Conservation (phyloP, 2,797 vertebrate species). For the Chelon labrosus region DNA sequence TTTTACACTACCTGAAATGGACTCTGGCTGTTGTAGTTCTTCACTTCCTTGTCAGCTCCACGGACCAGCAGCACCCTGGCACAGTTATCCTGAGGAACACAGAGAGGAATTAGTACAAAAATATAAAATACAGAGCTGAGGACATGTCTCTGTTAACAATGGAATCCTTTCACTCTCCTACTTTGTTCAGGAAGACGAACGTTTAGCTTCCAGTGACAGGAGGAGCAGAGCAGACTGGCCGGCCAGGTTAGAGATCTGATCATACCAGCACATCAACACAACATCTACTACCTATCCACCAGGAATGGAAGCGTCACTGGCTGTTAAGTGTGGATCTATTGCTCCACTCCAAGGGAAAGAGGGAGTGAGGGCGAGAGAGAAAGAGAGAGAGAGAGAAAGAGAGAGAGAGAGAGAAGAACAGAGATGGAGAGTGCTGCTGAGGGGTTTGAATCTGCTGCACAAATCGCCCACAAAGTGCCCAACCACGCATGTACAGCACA, state of each 20-base stretch:
- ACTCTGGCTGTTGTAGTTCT: slow-evolving; percentile 96
- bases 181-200: slow-evolving; percentile 38
- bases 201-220: slow-evolving; percentile 37
- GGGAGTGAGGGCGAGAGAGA: slow-evolving; percentile 48
- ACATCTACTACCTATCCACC: slow-evolving; percentile 48
- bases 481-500: slow-evolving; percentile 74
- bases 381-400: slow-evolving; percentile 40
- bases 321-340: slow-evolving; percentile 58
- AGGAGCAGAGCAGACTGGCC: slow-evolving; percentile 4
- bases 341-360: slow-evolving; percentile 66
- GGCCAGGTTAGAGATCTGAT: background rate
- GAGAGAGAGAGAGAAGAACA: slow-evolving; percentile 45
- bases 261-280: slow-evolving; percentile 41
- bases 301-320: slow-evolving; percentile 53
- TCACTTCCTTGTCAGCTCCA: slow-evolving; percentile 93
- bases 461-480: slow-evolving; percentile 82
- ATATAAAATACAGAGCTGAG: background rate
- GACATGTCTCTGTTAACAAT: background rate
- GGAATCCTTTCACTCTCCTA: slow-evolving; percentile 36
- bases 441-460: slow-evolving; percentile 80
- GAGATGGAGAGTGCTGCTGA: slow-evolving; percentile 74
- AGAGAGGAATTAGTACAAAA: background rate
- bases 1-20: slow-evolving; percentile 91
- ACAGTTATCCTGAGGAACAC: slow-evolving; percentile 90
- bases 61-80: slow-evolving; percentile 92